Conservation (phyloP, 2,113 vertebrate genomes). For the Conger conger region DNA sequence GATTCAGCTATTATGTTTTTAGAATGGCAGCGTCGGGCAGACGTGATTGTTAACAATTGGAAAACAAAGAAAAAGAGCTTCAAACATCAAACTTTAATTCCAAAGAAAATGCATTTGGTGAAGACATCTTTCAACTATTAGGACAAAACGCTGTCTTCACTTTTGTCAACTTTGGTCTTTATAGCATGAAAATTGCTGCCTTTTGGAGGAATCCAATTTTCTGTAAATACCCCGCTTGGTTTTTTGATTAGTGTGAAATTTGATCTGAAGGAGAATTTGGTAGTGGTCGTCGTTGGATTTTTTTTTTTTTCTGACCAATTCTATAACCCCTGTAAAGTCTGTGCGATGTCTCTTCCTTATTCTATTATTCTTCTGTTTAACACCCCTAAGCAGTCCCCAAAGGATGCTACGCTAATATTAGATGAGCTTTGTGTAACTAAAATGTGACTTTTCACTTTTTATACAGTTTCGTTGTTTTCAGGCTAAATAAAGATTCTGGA, state of each 20-base stretch:
- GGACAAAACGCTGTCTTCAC: too few relatives aligned
- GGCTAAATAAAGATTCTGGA: slow-evolving; percentile 53
- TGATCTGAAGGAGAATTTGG: background rate
- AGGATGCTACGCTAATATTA: background rate
- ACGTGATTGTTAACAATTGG: too few relatives aligned
- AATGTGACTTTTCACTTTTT: slow-evolving; percentile 13
- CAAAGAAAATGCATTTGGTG: too few relatives aligned
- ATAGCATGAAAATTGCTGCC: background rate
- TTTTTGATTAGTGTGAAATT: background rate
- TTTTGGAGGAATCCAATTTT: background rate
- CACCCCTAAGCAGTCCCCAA: background rate
- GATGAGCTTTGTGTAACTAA: background rate
- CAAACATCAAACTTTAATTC: too few relatives aligned
- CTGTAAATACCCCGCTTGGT: background rate
- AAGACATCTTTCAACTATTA: too few relatives aligned
- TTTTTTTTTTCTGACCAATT: background rate
- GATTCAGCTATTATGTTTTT: background rate
- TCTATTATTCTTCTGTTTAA: background rate
- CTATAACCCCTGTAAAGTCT: background rate
- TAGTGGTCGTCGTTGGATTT: background rate
- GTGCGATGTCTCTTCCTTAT: background rate
- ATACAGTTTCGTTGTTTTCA: slow-evolving; percentile 30
- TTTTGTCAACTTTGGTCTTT: too few relatives aligned
- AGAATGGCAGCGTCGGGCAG: background rate
- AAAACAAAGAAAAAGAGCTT: too few relatives aligned